Evolutionary conservation across 2,888 invertebrate genomes (phyloP), one percentile per base, ranked within the genome.

Genomic region (Eucera pruinosa): DNA sequence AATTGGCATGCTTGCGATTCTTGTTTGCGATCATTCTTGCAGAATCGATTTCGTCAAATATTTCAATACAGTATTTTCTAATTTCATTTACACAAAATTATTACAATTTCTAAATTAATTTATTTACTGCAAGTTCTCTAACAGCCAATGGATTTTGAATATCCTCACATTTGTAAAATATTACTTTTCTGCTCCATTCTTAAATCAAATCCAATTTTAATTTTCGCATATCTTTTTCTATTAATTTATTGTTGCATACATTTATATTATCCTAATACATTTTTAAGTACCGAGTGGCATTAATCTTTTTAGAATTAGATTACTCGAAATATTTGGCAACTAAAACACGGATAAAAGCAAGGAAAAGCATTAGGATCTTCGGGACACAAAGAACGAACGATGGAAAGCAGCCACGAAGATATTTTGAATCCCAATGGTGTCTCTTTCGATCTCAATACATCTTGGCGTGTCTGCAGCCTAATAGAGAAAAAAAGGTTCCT

Each of bases 391-490:
- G 25, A 30, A 66, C 39, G 62, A 71, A 67, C 39, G 41, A 47
- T 52, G 43, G 41, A 67, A 60, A 45, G 41, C 48, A 47, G 20
- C 11, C 25, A 23, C 30, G 48, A 55, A 60, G 72, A 81, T 55
- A 54, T 72, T 79, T 73, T 50, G 65, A 82, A 62, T 85, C 86
- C 80, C 86, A 83, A 54, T 73, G 82, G 84, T 84, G 69, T 79
- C 83, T 84, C 85, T 64, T 85, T 89, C 89, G 87, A 86, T 88
- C 85, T 86, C 88, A 87, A 90, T 90, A 89, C 89, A 85, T 89
- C 90, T 90, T 89, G 82, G 75, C 80, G 80, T 77, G 87, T 87
- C 88, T 82, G 80, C 81, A 71, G 77, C 69, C 81, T 79, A 71
- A 81, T 77, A 81, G 47, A 84, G 75, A 84, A 71, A 77, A 81